Base-by-base conservation (phyloP, 2,888 invertebrate genomes). In the Drosophila pseudotakahashii region DNA sequence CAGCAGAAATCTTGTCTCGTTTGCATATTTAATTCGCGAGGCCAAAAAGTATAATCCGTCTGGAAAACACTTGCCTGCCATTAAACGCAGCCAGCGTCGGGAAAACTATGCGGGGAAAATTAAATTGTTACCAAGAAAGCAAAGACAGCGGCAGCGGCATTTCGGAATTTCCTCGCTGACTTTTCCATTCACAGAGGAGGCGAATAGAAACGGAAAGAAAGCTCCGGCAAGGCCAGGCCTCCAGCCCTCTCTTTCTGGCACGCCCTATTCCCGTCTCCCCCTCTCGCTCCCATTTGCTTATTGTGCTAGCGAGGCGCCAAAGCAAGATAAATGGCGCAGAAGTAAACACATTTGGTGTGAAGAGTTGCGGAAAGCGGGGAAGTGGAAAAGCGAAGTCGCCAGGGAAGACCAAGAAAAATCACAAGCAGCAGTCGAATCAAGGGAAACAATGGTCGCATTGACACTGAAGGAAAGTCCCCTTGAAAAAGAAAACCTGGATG, bases 281-380 rank as follows among this genome's bases (percentile, higher is more conserved):
- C 44, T 32, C n/a, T 42, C 36, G 23, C 1, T 9, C 11, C 55
- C 63, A 41, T 52, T 26, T 39, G 37, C 68, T 45, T 26, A 78
- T 84, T 81, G 79, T 79, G 77, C 84, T 78, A 70, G 73, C 53
- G 52, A 68, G 82, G 81, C 83, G 86, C 83, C 82, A 82, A 75
- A 73, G 86, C 83, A 82, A 85, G 79, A 82, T 82, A 85, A 82
- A 82, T 82, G 82, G 86, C 83, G 62, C 79, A 77, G 82, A 80
- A 85, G 82, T 79, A 82, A 85, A 81, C 83, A 85, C 81, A 81
- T 76, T 70, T 75, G 71, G 81, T 82, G 83, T 80, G 74, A 84
- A 84, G 81, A 76, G 62, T 52, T 47, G 68, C 11, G 47, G 57
- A 41, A 39, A 45, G 34, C 50, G 16, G 67, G 62, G 61, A 52